Evolutionary conservation across 2,797 vertebrate species (phyloP).

Genomic region (Garrulus glandarius): DNA sequence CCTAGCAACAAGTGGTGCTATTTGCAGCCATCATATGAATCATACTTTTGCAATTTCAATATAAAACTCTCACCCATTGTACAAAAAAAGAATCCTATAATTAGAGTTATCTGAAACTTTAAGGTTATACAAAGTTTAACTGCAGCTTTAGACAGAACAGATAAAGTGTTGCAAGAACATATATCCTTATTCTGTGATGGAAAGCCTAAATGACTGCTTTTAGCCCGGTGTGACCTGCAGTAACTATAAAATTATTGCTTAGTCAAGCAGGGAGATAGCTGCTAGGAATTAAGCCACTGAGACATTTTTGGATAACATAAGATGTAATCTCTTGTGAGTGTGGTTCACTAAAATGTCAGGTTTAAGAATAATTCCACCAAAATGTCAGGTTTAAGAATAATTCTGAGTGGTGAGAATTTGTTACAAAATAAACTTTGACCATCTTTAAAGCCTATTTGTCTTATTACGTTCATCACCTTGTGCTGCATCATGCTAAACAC

Average conservation of each 20-base stretch:
- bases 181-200: neutral
- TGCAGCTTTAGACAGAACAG: neutral
- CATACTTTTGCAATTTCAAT: neutral
- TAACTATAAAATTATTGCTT: constrained; percentile 16
- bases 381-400: constrained; percentile 17
- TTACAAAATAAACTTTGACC: neutral
- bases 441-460: neutral
- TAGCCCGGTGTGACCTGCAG: neutral
- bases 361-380: constrained; percentile 35
- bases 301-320: constrained; percentile 3
- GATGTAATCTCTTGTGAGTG: constrained; percentile 10
- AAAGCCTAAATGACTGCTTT: neutral
- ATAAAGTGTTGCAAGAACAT: neutral
- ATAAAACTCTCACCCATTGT: neutral
- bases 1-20: constrained; percentile 3
- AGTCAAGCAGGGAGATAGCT: constrained; percentile 9
- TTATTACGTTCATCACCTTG: neutral
- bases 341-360: constrained; percentile 14
- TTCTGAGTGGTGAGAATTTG: neutral
- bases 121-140: neutral
- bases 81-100: neutral
- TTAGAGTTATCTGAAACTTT: neutral
- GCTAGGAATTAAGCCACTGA: neutral
- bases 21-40: neutral
- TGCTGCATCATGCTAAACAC: neutral